Base-by-base conservation (phyloP, 2,113 vertebrate species). In the Meles meles region DNA sequence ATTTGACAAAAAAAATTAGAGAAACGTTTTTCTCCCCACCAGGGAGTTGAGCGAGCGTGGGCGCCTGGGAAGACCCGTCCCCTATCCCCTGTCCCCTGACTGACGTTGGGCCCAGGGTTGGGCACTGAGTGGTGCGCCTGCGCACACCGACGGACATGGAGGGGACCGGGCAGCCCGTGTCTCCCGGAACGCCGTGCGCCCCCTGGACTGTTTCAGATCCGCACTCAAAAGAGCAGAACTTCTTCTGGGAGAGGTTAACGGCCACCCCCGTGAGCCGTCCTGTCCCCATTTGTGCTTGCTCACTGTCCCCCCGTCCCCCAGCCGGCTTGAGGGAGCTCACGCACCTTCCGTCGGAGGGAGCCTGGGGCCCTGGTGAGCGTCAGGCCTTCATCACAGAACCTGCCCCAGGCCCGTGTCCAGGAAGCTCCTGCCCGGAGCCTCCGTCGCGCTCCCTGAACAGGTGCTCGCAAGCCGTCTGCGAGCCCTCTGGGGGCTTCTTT, bases 251-350 rank as follows among this genome's bases (percentile, higher is more conserved):
- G 27, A 37, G 37, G 23, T 18, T 23, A 25, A 21, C 20, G 15
- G 6, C 29, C 2, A 3, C 37, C n/a, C 15, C 25, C 11, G 0
- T 5, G 2, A 3, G 0, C 29, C 9, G 0, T 8, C 20, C 23
- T 0, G 14, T 8, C 4, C 6, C 7, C 3, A 0, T 4, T 37
- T 23, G 10, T 13, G 57, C 13, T 1, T n/a, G 7, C 27, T 10
- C 11, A 7, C 27, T 5, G 14, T 2, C 67, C 7, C 25, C 9
- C 23, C 9, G 21, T 17, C 27, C 11, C 29, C 37, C 1, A 5
- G 1, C 8, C 37, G 18, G 42, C 55, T 37, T 1, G 20, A 0
- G 5, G 2, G 12, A 1, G 17, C 44, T 27, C 10, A 7, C 65
- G 37, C 5, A 1, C 25, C 42, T 21, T 27, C 44, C 3, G 2